A percentile compares a stretch with the other conserved stretches of the same genome.
Conservation (phyloP, 2,113 vertebrate genomes). For the Grammomys dolichurus region DNA sequence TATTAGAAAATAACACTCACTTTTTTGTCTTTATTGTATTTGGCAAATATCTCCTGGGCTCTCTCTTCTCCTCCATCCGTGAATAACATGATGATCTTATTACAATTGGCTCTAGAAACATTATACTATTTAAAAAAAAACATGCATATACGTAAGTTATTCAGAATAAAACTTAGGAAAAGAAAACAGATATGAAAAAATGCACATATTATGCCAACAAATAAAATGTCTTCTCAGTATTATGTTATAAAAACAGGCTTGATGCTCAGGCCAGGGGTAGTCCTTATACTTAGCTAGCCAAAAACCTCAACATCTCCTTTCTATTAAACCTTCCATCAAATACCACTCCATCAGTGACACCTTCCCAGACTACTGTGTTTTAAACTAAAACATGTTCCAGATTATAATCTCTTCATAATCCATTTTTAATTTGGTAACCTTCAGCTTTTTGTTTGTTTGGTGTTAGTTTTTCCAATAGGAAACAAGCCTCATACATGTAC, state of each 20-base stretch:
- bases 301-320: background rate
- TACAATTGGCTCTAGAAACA: conserved; percentile 97
- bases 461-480: background rate
- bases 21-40: conserved; percentile 96
- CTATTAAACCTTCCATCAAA: background rate
- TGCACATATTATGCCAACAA: background rate
- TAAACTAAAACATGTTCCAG: background rate
- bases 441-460: background rate
- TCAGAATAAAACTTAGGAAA: background rate
- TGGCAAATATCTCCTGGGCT: conserved; percentile 95
- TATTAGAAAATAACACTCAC: conserved; percentile 83
- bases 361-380: background rate
- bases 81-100: conserved; percentile 99
- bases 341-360: background rate
- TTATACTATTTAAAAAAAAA: conserved; percentile 89
- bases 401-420: background rate
- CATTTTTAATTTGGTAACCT: background rate
- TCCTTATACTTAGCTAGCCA: too few relatives aligned
- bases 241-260: background rate
- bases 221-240: background rate
- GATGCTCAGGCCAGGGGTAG: rapidly evolving
- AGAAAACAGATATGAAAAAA: background rate
- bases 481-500: background rate
- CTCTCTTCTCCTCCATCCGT: conserved; percentile 98
- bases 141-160: background rate